Base-by-base conservation (phyloP, 1,140 invertebrate species). In the Nebria ingens region DNA sequence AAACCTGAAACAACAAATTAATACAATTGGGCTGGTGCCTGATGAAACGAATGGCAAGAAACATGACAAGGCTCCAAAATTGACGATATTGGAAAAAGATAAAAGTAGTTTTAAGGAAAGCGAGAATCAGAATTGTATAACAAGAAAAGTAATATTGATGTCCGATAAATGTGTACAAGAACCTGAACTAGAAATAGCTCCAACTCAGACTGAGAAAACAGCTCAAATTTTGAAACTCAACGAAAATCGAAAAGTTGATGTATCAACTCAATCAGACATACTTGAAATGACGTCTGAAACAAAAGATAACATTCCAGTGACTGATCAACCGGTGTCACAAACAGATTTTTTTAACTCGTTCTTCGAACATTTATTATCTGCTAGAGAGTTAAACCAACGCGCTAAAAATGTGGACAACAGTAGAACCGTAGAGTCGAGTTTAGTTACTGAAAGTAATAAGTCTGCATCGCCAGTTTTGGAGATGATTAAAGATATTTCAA, bases 1-100 rank as follows among this genome's bases (percentile, higher is more conserved):
- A 53, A 75, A 74, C 23, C 71, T 78, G 52, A 68, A 68, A 49
- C 66, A 69, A 59, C 64, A 65, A 9, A 61, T 54, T 42, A 60
- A 68, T 1, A 64, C 60, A 54, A 54, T 34, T 9, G n/a, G 6
- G 6, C 25, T n/a, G n/a, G n/a, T 9, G n/a, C n/a, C 25, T 34
- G 19, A 40, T 29, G 1, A 38, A 17, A 17, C 13, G 38, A 34
- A 34, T 34, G n/a, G 6, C 6, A 6, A 34, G n/a, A 6, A 9
- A 34, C 25, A 34, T 9, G n/a, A n/a, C 6, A 6, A 34, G n/a
- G 6, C 25, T 9, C 6, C 6, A 9, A 34, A n/a, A n/a, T n/a
- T 9, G 25, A 34, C 25, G n/a, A 34, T 34, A 9, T 34, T 34
- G 6, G 25, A 34, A 34, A n/a, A 34, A 9, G 25, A 34, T 9